A percentile compares a stretch with the other conserved stretches of the same genome.
These are phyloP conservation scores for Tachina grossa DNA, from an alignment of 2,888 invertebrate genomes.

Conservation along the genomic window DNA sequence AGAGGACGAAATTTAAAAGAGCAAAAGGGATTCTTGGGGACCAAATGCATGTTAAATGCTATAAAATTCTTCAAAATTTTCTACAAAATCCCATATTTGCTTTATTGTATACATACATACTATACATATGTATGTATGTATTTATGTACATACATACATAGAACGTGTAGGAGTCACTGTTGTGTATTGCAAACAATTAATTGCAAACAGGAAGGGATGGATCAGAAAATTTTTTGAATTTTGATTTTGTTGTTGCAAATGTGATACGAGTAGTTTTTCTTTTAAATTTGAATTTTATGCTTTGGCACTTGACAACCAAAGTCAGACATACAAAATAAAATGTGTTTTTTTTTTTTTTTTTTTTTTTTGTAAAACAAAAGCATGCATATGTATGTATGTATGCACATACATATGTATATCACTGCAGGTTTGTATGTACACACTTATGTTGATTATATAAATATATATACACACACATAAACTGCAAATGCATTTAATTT, in stretches of 20 bases:
- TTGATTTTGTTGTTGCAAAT: constrained; percentile 43
- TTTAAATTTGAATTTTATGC: constrained; percentile 67
- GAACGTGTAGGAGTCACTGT: constrained; percentile 22
- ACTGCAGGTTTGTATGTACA: too few relatives aligned
- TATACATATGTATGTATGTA: not conserved
- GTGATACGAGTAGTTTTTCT: constrained; percentile 23
- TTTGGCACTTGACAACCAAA: constrained; percentile 70
- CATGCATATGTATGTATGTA: constrained; percentile 7
- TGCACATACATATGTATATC: constrained; percentile 3
- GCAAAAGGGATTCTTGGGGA: not conserved
- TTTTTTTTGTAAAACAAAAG: constrained; percentile 6
- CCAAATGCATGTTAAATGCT: constrained; percentile 41
- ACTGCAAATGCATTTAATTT: constrained; percentile 59
- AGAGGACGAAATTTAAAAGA: not conserved
- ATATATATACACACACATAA: constrained; percentile 10
- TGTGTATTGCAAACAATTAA: constrained; percentile 50
- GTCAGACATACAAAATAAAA: constrained; percentile 66
- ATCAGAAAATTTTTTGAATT: constrained; percentile 33
- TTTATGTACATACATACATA: not conserved
- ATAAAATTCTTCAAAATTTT: constrained; percentile 58
- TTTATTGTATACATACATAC: constrained; percentile 36
- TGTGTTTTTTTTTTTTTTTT: constrained; percentile 25
- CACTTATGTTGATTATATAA: not conserved
- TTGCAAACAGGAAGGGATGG: constrained; percentile 29
- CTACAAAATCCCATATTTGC: constrained; percentile 61